Base-by-base conservation (phyloP, 2,888 invertebrate species). In the Eurytoma californica region DNA sequence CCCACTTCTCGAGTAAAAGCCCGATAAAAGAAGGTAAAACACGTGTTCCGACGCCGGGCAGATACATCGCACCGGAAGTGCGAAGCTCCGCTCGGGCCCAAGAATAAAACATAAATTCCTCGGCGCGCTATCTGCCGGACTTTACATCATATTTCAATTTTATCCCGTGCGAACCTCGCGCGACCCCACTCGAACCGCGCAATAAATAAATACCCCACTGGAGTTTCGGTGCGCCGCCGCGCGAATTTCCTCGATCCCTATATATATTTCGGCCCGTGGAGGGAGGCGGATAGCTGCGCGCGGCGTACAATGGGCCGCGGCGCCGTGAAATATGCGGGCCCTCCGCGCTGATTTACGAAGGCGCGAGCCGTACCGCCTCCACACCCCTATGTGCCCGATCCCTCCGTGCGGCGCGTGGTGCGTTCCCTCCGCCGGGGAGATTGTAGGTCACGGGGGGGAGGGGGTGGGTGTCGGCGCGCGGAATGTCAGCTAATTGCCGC, bases 401-500 rank as follows among this genome's bases (percentile, higher is more conserved):
- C 28, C 61, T 47, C 24, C 24, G 28, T 3, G 16, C n/a, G 49
- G 28, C 18, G n/a, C 68, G 60, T 74, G 74, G 70, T 80, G 63
- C 77, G 14, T n/a, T 16, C 13, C 16, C 18, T 30, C 78, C 68
- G 60, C 69, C 67, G 28, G 82, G 79, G 77, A 80, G 72, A 82
- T 84, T 84, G 80, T 83, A 81, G 81, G 81, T 85, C 83, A 79
- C 74, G 1, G 24, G 24, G 24, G 24, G 24, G 76, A 66, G 79
- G 81, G 78, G 82, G 79, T 9, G 39, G 39, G 39, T 39, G 39
- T 39, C 39, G 57, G 39, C 49, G 51, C 77, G 72, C 65, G 79
- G 83, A 84, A 84, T 83, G 82, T 83, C 82, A 82, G 84, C 84
- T 84, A 85, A 84, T 85, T 86, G 83, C 83, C 72, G 80, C 74